These are phyloP conservation scores for Rissa tridactyla DNA, from an alignment of 2,113 vertebrate species.

Conservation along the genomic window DNA sequence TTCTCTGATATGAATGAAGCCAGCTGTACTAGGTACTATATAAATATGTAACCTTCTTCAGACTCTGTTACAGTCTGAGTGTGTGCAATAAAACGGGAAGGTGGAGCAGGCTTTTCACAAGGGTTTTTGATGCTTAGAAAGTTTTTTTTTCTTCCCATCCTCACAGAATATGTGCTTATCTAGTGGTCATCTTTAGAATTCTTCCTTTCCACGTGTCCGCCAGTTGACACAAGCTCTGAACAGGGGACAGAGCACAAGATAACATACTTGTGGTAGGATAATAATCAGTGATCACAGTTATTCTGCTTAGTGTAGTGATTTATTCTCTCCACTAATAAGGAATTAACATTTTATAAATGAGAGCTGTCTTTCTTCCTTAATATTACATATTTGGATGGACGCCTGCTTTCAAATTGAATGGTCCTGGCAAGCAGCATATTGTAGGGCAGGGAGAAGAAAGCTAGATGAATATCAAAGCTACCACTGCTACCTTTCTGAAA, in stretches of 20 bases:
- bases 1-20: rapidly evolving
- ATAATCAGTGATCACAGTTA: not conserved
- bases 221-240: not conserved
- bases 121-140: not conserved
- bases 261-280: not conserved
- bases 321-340: not conserved
- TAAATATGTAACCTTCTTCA: not conserved
- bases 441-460: not conserved
- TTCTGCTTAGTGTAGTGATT: not conserved
- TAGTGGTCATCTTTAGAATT: not conserved
- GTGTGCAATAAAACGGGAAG: not conserved
- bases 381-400: not conserved
- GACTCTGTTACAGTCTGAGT: not conserved
- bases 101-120: not conserved
- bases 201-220: not conserved
- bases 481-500: not conserved
- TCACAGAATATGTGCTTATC: not conserved
- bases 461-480: not conserved
- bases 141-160: not conserved
- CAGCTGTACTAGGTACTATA: not conserved
- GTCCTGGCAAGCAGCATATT: not conserved
- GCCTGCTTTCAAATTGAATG: not conserved
- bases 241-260: not conserved
- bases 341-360: not conserved
- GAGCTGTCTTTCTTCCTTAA: not conserved